These are phyloP conservation scores for Desmodus rotundus DNA, from an alignment of 2,113 vertebrate genomes.

Conservation along the genomic window DNA sequence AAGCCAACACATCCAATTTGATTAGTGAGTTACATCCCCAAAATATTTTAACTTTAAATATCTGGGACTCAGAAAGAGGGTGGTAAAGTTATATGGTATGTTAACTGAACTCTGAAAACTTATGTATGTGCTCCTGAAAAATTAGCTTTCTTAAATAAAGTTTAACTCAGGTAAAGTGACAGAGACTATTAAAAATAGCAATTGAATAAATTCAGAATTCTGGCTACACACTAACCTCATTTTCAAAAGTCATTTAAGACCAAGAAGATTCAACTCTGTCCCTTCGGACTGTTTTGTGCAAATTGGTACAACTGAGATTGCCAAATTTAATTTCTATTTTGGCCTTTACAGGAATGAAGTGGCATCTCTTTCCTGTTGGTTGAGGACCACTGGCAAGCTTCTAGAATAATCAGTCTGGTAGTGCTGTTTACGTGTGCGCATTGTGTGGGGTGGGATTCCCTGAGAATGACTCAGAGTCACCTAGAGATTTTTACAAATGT, in stretches of 20 bases:
- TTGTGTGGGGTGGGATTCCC: neutral
- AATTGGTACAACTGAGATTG: neutral
- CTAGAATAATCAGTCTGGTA: neutral
- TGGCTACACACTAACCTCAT: neutral
- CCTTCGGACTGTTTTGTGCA: neutral
- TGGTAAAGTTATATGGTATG: neutral
- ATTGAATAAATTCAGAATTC: neutral
- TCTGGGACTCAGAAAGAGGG: neutral
- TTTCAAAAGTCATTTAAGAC: conserved; percentile 32
- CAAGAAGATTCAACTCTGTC: neutral
- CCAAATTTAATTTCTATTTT: conserved; percentile 8
- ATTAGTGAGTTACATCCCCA: neutral
- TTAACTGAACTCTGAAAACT: neutral
- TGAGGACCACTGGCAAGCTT: neutral
- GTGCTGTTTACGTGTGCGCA: neutral
- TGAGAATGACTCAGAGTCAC: neutral
- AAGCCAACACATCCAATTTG: neutral
- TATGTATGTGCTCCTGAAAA: neutral
- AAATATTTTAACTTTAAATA: neutral
- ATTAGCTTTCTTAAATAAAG: neutral
- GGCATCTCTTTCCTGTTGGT: neutral
- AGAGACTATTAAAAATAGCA: neutral
- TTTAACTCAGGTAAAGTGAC: neutral
- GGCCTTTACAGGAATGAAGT: neutral
- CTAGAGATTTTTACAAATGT: neutral